Evolutionary conservation across 2,888 invertebrate genomes (phyloP).

Genomic region (Acleris literana): DNA sequence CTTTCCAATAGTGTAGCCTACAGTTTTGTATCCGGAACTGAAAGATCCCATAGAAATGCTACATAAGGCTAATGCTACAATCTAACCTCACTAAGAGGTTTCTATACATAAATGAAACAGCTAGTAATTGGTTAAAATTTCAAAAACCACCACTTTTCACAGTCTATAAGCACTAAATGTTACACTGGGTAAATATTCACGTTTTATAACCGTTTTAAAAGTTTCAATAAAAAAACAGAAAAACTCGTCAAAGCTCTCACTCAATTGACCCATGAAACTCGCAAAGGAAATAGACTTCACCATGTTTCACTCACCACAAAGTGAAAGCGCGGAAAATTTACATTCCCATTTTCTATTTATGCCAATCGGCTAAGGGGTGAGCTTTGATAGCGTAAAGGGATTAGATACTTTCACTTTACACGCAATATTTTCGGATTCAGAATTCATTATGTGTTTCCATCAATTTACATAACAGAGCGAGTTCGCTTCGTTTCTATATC

Average conservation of each 20-base stretch:
- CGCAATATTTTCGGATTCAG: conserved; percentile 29
- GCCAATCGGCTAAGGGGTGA: conserved; percentile 37
- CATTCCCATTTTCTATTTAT: conserved; percentile 37
- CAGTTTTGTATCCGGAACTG: too few species aligned
- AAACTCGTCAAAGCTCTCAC: conserved; percentile 31
- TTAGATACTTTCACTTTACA: conserved; percentile 33
- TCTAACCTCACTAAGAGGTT: too few species aligned
- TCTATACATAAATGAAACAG: too few species aligned
- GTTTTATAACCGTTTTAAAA: conserved; percentile 12
- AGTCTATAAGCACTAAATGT: not conserved
- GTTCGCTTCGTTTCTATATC: not conserved
- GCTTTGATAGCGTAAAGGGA: conserved; percentile 36
- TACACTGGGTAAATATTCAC: not conserved
- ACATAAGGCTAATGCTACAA: too few species aligned
- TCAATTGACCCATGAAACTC: conserved; percentile 34
- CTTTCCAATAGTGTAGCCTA: too few species aligned
- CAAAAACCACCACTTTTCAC: too few species aligned
- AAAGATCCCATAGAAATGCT: too few species aligned
- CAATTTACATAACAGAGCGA: conserved; percentile 16
- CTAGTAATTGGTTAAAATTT: too few species aligned
- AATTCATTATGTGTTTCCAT: conserved; percentile 28
- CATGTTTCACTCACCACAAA: conserved; percentile 33
- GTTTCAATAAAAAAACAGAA: conserved; percentile 17
- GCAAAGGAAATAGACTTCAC: conserved; percentile 32
- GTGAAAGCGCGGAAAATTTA: conserved; percentile 33